Evolutionary conservation across 2,113 vertebrate species (phyloP).

Genomic region (Prunella fulvescens): DNA sequence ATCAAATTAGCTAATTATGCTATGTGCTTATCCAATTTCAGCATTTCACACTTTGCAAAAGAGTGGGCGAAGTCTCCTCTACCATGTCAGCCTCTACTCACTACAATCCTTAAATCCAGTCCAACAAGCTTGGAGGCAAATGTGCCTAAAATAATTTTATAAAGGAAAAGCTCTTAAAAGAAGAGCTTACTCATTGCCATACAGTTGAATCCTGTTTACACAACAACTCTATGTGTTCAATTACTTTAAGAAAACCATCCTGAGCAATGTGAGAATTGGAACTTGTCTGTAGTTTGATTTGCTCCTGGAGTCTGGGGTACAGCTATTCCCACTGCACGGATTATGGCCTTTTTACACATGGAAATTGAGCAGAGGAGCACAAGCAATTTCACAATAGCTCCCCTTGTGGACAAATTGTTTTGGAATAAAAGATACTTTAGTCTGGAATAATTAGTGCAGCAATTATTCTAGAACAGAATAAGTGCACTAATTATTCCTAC

Average conservation of each 20-base stretch:
- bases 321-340: not conserved
- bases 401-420: conserved; percentile 59
- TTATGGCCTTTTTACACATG: not conserved
- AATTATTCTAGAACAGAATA: conserved; percentile 55
- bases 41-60: conserved; percentile 45
- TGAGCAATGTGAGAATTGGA: not conserved
- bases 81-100: not conserved
- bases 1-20: conserved; percentile 33
- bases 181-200: not conserved
- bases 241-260: not conserved
- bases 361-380: conserved; percentile 34
- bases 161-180: not conserved
- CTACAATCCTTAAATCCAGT: conserved; percentile 12
- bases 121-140: not conserved
- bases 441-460: conserved; percentile 52
- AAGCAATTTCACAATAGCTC: conserved; percentile 45
- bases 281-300: not conserved
- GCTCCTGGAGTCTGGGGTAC: not conserved
- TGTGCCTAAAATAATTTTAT: conserved; percentile 19
- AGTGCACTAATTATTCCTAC: conserved; percentile 52
- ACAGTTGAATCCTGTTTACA: conserved; percentile 18
- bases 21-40: conserved; percentile 19
- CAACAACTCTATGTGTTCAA: not conserved
- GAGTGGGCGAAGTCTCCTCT: not conserved
- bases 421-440: conserved; percentile 54